Conservation (phyloP, 2,113 vertebrate genomes). For the Ophthalmolycus amberensis region DNA sequence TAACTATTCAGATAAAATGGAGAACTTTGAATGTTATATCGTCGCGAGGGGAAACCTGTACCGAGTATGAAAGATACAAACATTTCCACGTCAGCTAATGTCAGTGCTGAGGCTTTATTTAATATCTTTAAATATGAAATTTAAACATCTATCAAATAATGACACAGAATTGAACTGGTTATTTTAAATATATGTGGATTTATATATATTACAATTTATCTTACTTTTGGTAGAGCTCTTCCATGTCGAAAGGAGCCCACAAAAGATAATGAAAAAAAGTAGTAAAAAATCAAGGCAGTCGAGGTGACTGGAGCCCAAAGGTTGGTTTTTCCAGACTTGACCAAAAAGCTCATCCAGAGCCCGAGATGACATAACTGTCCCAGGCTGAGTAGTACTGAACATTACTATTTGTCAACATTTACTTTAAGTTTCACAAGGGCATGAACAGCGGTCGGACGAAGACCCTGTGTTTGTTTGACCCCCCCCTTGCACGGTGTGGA, state of each 20-base stretch:
- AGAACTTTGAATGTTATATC: not conserved
- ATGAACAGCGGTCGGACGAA: no score
- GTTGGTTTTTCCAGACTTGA: not conserved
- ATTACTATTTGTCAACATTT: not conserved
- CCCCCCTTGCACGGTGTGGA: no score
- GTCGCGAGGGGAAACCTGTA: no score
- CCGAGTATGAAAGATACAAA: not conserved
- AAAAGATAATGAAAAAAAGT: no score
- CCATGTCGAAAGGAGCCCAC: not conserved
- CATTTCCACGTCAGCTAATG: not conserved
- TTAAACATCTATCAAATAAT: not conserved
- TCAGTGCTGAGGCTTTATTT: not conserved
- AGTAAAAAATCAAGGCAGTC: no score
- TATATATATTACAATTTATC: not conserved
- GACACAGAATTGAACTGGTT: not conserved
- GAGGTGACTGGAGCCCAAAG: no score
- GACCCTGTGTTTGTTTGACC: no score
- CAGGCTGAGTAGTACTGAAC: not conserved
- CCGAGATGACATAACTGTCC: not conserved
- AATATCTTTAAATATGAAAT: not conserved
- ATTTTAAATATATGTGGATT: not conserved
- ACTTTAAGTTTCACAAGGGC: not conserved
- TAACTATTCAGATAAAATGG: no score
- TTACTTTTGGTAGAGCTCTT: no score
- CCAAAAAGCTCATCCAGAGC: not conserved